Conservation (phyloP, 2,797 vertebrate genomes). For the Synaphobranchus kaupii region DNA sequence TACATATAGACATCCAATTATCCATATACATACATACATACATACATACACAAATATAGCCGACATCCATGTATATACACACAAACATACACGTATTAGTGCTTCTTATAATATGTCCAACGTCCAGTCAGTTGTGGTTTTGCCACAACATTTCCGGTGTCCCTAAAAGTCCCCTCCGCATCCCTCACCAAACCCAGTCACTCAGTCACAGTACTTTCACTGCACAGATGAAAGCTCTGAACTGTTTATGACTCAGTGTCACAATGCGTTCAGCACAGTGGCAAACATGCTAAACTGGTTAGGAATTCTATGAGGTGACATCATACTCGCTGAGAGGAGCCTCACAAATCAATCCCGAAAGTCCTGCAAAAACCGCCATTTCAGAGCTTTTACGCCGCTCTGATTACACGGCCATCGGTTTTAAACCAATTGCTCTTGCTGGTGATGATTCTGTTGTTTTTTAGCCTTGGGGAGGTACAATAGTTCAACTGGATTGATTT, state of each 20-base stretch:
- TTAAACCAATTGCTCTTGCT: not conserved
- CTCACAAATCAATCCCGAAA: not conserved
- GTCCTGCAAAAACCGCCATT: too few species aligned
- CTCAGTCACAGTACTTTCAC: not conserved
- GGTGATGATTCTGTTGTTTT: not conserved
- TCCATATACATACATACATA: too few species aligned
- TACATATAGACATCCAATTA: too few species aligned
- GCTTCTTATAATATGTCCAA: not conserved
- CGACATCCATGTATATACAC: too few species aligned
- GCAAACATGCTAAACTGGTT: not conserved
- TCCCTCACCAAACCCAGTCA: not conserved
- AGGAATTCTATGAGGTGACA: not conserved
- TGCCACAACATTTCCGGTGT: not conserved
- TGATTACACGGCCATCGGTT: not conserved
- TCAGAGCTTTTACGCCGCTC: too few species aligned
- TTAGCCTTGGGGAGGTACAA: not conserved
- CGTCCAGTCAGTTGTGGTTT: not conserved
- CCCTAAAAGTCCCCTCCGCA: not conserved
- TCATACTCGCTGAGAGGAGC: not conserved
- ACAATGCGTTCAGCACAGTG: not conserved
- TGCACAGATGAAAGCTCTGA: not conserved
- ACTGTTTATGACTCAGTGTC: not conserved
- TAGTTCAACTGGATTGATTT: not conserved
- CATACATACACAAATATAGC: too few species aligned
- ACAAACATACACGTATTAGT: not conserved